Evolutionary conservation across 2,888 invertebrate genomes (phyloP).

Genomic region (Lycaena phlaeas): DNA sequence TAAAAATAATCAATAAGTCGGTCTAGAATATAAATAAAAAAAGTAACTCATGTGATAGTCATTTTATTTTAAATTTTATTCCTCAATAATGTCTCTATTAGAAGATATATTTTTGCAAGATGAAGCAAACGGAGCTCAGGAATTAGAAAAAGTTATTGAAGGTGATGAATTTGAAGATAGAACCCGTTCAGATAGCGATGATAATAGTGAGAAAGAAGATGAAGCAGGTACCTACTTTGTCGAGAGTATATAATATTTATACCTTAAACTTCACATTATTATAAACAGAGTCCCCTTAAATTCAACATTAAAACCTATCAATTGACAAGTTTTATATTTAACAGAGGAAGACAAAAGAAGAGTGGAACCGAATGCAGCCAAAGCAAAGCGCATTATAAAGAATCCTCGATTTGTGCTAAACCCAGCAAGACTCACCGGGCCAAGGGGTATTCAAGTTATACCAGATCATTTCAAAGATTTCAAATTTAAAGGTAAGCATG

Average conservation of each 20-base stretch:
- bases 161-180: slow-evolving; percentile 63
- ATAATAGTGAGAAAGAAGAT: slow-evolving; percentile 51
- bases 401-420: slow-evolving; percentile 80
- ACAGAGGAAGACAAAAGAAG: slow-evolving; percentile 56
- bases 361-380: slow-evolving; percentile 48
- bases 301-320: too few species aligned
- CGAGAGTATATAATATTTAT: too few species aligned
- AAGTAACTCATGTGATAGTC: too few species aligned
- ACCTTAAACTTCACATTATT: slow-evolving; percentile 9
- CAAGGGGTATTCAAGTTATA: slow-evolving; percentile 86
- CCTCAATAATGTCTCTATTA: slow-evolving; percentile 53
- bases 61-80: too few species aligned
- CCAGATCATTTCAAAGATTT: slow-evolving; percentile 86
- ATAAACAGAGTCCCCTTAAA: too few species aligned
- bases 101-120: slow-evolving; percentile 61
- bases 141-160: slow-evolving; percentile 59
- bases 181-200: slow-evolving; percentile 46
- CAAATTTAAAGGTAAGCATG: slow-evolving; percentile 77
- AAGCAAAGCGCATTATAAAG: slow-evolving; percentile 70
- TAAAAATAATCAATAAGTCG: too few species aligned
- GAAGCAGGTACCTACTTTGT: slow-evolving; percentile 64
- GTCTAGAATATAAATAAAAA: too few species aligned
- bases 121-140: slow-evolving; percentile 55
- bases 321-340: too few species aligned
- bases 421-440: slow-evolving; percentile 80